Evolutionary conservation across 2,888 invertebrate species (phyloP).

Genomic region (Drosophila testacea): DNA sequence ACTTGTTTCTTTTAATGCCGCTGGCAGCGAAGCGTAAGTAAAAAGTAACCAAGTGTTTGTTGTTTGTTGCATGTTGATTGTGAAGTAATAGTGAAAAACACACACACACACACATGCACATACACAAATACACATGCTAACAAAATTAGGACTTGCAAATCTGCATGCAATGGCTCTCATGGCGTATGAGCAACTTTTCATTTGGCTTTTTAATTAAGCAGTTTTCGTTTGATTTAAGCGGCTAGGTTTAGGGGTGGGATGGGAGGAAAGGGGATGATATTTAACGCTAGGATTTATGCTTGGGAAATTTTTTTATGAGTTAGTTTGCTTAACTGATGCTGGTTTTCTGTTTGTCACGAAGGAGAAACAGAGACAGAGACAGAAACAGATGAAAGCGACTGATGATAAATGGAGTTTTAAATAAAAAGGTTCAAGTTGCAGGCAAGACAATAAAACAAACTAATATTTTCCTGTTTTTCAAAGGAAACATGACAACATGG

Average conservation of each 20-base stretch:
- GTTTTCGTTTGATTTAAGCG: constrained; percentile 30
- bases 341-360: constrained; percentile 31
- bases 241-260: too few relatives aligned
- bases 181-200: constrained; percentile 60
- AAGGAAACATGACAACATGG: constrained; percentile 9
- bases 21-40: constrained; percentile 70
- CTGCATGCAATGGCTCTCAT: constrained; percentile 53
- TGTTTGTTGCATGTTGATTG: constrained; percentile 46
- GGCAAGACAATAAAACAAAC: too few relatives aligned
- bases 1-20: constrained; percentile 43
- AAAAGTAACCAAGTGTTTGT: constrained; percentile 57
- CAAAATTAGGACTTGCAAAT: constrained; percentile 70
- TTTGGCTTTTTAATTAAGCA: constrained; percentile 57
- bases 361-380: neutral
- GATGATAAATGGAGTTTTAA: constrained; percentile 19
- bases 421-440: constrained; percentile 6
- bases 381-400: constrained; percentile 14
- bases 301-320: constrained; percentile 36
- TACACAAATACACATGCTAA: constrained; percentile 3
- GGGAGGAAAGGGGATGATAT: neutral
- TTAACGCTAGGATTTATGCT: constrained; percentile 55
- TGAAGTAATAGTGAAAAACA: constrained; percentile 68
- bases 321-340: constrained; percentile 37
- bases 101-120: constrained; percentile 27
- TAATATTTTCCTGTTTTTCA: neutral